A percentile compares a stretch with the other conserved stretches of the same genome.
Evolutionary conservation across 2,888 invertebrate genomes (phyloP).

Genomic region (Platycnemis pennipes): DNA sequence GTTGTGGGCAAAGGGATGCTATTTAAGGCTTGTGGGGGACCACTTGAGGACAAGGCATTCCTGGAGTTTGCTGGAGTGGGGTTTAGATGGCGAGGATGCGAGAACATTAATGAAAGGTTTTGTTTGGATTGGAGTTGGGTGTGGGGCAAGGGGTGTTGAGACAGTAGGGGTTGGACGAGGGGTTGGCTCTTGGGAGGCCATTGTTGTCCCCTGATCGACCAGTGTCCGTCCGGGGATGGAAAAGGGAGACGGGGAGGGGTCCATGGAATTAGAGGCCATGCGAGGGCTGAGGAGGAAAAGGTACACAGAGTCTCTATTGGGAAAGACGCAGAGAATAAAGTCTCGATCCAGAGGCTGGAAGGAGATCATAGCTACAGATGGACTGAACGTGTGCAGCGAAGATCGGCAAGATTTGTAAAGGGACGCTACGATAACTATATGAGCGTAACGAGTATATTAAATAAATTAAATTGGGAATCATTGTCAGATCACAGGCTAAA

Average conservation of each 20-base stretch:
- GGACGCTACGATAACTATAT: no score
- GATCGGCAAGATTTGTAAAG: no score
- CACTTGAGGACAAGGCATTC: conserved; percentile 1
- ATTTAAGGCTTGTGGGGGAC: background rate
- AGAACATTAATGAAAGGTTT: conserved; percentile 27
- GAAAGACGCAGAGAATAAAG: no score
- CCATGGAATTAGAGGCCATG: background rate
- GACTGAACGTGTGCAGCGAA: no score
- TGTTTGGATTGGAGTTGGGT: background rate
- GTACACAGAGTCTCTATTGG: no score
- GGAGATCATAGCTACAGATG: no score
- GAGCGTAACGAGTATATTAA: no score
- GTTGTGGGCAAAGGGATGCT: background rate
- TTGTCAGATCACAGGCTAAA: no score
- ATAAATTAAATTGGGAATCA: no score
- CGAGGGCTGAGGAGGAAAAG: no score
- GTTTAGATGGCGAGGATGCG: background rate
- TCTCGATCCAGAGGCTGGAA: no score
- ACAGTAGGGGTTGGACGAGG: background rate
- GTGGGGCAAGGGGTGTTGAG: background rate
- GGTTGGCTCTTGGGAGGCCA: background rate
- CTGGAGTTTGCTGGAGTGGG: background rate
- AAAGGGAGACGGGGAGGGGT: background rate
- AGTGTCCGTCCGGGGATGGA: background rate
- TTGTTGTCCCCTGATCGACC: conserved; percentile 23